These are phyloP conservation scores for Monopis laevigella DNA, from an alignment of 2,888 invertebrate species.

Conservation along the genomic window DNA sequence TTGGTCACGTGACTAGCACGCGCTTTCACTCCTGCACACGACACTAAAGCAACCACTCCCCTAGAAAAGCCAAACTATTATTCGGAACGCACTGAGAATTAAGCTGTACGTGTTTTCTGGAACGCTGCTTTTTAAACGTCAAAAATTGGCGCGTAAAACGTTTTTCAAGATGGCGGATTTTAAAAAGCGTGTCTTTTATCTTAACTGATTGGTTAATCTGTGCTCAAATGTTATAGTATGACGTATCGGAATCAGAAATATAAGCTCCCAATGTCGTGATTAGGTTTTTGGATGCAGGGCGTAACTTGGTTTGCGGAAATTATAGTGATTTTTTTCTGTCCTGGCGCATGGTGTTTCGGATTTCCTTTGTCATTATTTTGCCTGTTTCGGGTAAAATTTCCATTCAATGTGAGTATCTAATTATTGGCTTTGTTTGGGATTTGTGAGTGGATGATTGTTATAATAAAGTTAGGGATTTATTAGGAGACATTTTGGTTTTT, in stretches of 20 bases:
- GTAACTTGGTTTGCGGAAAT: constrained; percentile 45
- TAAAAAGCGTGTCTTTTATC: constrained; percentile 66
- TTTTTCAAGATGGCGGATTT: constrained; percentile 24
- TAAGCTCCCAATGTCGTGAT: constrained; percentile 54
- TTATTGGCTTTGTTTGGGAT: constrained; percentile 51
- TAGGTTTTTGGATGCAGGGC: constrained; percentile 51
- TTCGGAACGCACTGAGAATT: neutral
- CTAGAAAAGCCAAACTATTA: constrained; percentile 24
- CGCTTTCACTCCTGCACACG: constrained; percentile 48
- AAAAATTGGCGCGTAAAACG: constrained; percentile 32
- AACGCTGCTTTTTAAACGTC: constrained; percentile 17
- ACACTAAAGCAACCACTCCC: constrained; percentile 38
- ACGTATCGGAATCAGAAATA: constrained; percentile 65
- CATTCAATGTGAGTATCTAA: constrained; percentile 50
- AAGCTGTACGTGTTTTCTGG: neutral
- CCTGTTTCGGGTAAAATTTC: constrained; percentile 45
- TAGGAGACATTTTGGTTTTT: too few relatives aligned
- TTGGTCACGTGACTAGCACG: constrained; percentile 57
- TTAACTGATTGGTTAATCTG: constrained; percentile 68
- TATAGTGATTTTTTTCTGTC: constrained; percentile 52
- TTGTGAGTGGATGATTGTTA: constrained; percentile 27
- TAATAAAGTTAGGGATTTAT: constrained; percentile 32
- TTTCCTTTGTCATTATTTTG: constrained; percentile 39
- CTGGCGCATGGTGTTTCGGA: constrained; percentile 37
- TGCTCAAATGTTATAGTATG: constrained; percentile 61